Evolutionary conservation across 2,888 invertebrate genomes (phyloP).

Genomic region (Drosophila prostipennis): DNA sequence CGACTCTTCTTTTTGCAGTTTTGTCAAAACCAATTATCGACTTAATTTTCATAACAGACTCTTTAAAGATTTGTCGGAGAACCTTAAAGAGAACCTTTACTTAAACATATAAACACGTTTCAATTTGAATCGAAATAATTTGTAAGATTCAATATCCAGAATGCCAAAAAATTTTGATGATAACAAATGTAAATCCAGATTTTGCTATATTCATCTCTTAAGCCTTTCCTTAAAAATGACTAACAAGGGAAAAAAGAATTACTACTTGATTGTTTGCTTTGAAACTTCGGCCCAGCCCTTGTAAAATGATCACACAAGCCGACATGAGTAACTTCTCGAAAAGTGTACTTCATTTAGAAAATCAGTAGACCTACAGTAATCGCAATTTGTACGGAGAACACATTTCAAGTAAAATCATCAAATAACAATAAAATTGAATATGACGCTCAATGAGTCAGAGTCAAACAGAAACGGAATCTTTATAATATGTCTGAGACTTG

Average conservation of each 20-base stretch:
- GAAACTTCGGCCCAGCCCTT: constrained; percentile 4
- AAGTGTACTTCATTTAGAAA: constrained; percentile 1
- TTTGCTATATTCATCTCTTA: not conserved
- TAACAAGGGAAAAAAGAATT: not conserved
- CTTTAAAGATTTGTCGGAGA: too few species aligned
- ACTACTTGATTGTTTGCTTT: constrained; percentile 1
- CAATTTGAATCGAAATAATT: too few species aligned
- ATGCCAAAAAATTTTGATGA: too few species aligned
- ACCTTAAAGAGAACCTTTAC: too few species aligned
- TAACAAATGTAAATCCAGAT: too few species aligned
- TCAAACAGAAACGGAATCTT: not conserved
- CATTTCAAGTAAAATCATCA: constrained; percentile 1
- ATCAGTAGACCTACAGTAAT: constrained; percentile 4
- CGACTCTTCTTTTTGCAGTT: too few species aligned
- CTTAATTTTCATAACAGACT: too few species aligned
- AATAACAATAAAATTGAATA: constrained; percentile 1
- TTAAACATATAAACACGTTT: too few species aligned
- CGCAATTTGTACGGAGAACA: constrained; percentile 11
- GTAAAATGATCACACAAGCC: constrained; percentile 8
- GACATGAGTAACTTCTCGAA: constrained; percentile 11
- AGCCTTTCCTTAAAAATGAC: not conserved
- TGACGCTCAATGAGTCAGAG: constrained; percentile 35
- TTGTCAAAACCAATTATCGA: too few species aligned
- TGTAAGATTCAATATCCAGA: too few species aligned
- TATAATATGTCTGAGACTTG: not conserved